Percentiles rank a stretch among this genome's conserved stretches.
Conservation (phyloP, 2,113 vertebrate genomes). For the Antennarius striatus region DNA sequence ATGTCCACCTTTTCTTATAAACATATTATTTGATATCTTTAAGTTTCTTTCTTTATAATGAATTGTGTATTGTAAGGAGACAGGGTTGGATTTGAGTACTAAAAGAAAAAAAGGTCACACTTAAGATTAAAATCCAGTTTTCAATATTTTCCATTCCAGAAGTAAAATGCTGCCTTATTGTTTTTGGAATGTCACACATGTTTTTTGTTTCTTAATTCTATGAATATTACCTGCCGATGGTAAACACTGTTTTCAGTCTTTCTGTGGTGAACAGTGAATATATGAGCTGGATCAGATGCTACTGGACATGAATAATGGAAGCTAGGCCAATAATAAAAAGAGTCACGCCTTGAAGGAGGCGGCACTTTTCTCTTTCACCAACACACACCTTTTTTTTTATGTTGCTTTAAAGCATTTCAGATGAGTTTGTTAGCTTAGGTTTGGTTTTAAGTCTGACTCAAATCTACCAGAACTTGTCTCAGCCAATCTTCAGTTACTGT, state of each 20-base stretch:
- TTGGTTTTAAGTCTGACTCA: too few relatives aligned
- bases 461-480: too few relatives aligned
- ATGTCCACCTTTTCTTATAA: not conserved
- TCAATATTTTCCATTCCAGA: not conserved
- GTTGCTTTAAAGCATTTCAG: too few relatives aligned
- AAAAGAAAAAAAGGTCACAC: not conserved
- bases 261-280: not conserved
- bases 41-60: not conserved
- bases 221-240: too few relatives aligned
- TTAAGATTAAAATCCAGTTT: not conserved
- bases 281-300: conserved; percentile 14
- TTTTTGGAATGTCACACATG: not conserved
- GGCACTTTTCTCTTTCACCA: not conserved
- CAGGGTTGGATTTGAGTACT: not conserved
- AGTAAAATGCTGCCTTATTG: conserved; percentile 9
- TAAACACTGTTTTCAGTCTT: too few relatives aligned
- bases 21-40: too few relatives aligned
- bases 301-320: conserved; percentile 38
- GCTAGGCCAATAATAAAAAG: not conserved
- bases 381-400: too few relatives aligned
- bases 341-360: not conserved
- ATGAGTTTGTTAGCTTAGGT: too few relatives aligned
- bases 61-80: conserved; percentile 8
- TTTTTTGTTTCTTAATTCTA: too few relatives aligned
- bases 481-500: too few relatives aligned